A percentile compares a stretch with the other conserved stretches of the same genome.
These are phyloP conservation scores for Eretmochelys imbricata DNA, from an alignment of 2,113 vertebrate genomes.

Conservation along the genomic window DNA sequence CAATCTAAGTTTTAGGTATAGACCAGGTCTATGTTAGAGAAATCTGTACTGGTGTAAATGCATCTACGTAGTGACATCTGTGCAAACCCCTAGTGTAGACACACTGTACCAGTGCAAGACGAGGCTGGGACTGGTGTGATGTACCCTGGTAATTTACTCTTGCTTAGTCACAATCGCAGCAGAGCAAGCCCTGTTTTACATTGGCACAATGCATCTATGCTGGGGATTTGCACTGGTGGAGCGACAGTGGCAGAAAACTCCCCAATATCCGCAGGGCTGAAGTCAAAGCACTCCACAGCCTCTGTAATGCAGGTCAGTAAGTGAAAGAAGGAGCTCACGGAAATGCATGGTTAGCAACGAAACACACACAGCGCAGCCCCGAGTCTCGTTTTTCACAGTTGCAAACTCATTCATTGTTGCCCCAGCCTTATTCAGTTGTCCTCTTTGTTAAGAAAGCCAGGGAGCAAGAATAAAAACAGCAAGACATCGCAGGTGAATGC, in stretches of 20 bases:
- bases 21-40: background rate
- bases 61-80: background rate
- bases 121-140: background rate
- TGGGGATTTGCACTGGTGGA: background rate
- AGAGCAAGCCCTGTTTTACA: background rate
- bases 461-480: background rate
- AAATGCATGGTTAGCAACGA: background rate
- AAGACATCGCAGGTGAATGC: conserved; percentile 23
- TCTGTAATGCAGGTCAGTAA: background rate
- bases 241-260: background rate
- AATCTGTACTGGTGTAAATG: background rate
- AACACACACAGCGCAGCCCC: background rate
- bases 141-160: background rate
- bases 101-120: background rate
- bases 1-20: background rate
- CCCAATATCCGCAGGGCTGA: background rate
- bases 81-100: fast-evolving
- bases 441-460: conserved; percentile 31
- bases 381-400: background rate
- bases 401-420: background rate
- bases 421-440: background rate
- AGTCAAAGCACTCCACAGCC: background rate
- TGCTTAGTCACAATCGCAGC: background rate
- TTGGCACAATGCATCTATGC: fast-evolving
- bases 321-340: background rate